A percentile compares a stretch with the other conserved stretches of the same genome.
Evolutionary conservation across 2,797 vertebrate genomes (phyloP).

Genomic region (Bovichtus variegatus): DNA sequence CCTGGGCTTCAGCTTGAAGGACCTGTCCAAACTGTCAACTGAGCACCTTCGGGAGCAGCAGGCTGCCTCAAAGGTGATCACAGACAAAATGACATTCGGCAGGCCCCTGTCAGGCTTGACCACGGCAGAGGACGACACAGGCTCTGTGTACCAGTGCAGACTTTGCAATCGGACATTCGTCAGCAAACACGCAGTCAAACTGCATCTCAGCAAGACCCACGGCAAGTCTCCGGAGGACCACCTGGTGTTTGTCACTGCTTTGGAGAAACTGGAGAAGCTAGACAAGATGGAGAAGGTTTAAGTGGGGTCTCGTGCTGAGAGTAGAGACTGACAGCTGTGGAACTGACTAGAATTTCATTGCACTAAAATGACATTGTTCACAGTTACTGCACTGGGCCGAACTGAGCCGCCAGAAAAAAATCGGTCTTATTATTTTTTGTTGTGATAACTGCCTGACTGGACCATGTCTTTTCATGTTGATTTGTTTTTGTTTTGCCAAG

Average conservation of each 20-base stretch:
- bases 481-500: slow-evolving; percentile 82
- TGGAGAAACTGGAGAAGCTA: slow-evolving; percentile 98
- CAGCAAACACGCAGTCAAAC: slow-evolving; percentile 99
- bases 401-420: slow-evolving; percentile 85
- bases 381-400: slow-evolving; percentile 88
- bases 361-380: slow-evolving; percentile 87
- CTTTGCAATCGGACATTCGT: slow-evolving; percentile 99
- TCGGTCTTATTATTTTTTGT: slow-evolving; percentile 83
- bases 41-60: slow-evolving; percentile 98
- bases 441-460: slow-evolving; percentile 87
- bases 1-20: slow-evolving; percentile 99
- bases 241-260: slow-evolving; percentile 98
- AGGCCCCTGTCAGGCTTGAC: slow-evolving; percentile 88
- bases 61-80: slow-evolving; percentile 95
- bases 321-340: slow-evolving; percentile 80
- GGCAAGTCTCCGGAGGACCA: slow-evolving; percentile 99
- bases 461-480: slow-evolving; percentile 85
- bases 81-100: slow-evolving; percentile 94
- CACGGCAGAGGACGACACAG: slow-evolving; percentile 92
- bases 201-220: slow-evolving; percentile 99
- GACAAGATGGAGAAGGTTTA: slow-evolving; percentile 87
- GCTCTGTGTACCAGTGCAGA: slow-evolving; percentile 99
- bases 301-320: slow-evolving; percentile 67
- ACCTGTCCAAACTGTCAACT: slow-evolving; percentile 98
- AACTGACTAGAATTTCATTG: slow-evolving; percentile 87